Percentiles rank a stretch among this genome's conserved stretches.
Evolutionary conservation across 2,113 vertebrate species (phyloP).

Genomic region (Brachyistius frenatus): DNA sequence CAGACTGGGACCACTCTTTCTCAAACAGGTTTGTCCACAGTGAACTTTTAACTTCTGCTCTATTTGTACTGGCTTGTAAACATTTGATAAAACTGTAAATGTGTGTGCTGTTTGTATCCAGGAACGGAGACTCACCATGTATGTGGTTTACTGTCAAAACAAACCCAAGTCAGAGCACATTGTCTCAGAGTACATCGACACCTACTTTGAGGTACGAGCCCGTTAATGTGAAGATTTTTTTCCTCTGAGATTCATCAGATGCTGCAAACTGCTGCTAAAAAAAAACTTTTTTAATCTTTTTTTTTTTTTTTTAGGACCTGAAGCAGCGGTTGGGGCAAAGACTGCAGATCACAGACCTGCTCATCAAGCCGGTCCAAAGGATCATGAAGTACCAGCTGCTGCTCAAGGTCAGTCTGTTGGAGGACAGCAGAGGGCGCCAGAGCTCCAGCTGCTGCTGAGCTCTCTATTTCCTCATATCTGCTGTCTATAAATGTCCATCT

Average conservation of each 20-base stretch:
- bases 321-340: slow-evolving; percentile 95
- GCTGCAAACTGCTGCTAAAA: neutral
- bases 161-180: slow-evolving; percentile 99
- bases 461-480: too few species aligned
- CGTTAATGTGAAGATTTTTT: neutral
- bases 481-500: too few species aligned
- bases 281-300: neutral
- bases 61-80: neutral
- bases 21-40: slow-evolving; percentile 91
- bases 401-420: slow-evolving; percentile 88
- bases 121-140: slow-evolving; percentile 98
- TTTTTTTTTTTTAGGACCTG: slow-evolving; percentile 85
- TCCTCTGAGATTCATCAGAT: neutral
- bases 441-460: neutral
- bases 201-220: slow-evolving; percentile 95
- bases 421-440: slow-evolving; percentile 45
- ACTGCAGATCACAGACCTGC: slow-evolving; percentile 93
- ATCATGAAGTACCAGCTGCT: slow-evolving; percentile 99
- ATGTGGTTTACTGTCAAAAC: slow-evolving; percentile 99
- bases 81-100: neutral
- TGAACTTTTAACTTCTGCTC: neutral
- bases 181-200: slow-evolving; percentile 97
- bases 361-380: slow-evolving; percentile 96
- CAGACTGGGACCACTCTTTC: slow-evolving; percentile 92
- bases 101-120: slow-evolving; percentile 58